A percentile compares a stretch with the other conserved stretches of the same genome.
Conservation (phyloP, 2,113 vertebrate genomes). For the Corvus cornix region DNA sequence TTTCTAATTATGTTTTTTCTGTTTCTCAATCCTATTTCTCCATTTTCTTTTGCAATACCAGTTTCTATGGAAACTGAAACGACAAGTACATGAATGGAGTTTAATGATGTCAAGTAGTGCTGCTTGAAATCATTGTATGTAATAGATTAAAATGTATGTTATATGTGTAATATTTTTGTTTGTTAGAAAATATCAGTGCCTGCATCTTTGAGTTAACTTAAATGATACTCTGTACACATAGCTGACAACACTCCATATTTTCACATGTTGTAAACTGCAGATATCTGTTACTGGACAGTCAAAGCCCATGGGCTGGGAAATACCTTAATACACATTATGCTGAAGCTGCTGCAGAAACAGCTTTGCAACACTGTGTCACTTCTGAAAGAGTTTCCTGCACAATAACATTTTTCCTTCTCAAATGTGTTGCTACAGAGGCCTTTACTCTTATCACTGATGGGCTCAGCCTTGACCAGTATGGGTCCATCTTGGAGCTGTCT, state of each 20-base stretch:
- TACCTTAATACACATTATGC: neutral
- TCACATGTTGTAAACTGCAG: neutral
- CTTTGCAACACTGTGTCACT: neutral
- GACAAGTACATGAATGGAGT: neutral
- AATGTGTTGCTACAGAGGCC: neutral
- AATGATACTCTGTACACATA: neutral
- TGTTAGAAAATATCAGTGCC: neutral
- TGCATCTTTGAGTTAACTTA: neutral
- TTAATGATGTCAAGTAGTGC: neutral
- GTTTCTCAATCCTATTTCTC: neutral
- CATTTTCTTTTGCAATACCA: neutral
- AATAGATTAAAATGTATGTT: neutral
- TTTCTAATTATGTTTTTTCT: neutral
- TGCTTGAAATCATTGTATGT: neutral
- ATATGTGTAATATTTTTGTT: neutral
- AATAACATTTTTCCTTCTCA: neutral
- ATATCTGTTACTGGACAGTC: neutral
- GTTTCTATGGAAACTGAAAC: slow-evolving; percentile 59
- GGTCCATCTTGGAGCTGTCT: neutral
- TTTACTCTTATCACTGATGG: neutral
- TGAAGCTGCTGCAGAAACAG: neutral
- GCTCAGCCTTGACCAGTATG: neutral
- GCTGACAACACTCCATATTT: neutral
- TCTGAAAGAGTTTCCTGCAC: neutral
- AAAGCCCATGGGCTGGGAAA: neutral